Base-by-base conservation (phyloP, 2,888 invertebrate species). In the Dastarcus helophoroides region DNA sequence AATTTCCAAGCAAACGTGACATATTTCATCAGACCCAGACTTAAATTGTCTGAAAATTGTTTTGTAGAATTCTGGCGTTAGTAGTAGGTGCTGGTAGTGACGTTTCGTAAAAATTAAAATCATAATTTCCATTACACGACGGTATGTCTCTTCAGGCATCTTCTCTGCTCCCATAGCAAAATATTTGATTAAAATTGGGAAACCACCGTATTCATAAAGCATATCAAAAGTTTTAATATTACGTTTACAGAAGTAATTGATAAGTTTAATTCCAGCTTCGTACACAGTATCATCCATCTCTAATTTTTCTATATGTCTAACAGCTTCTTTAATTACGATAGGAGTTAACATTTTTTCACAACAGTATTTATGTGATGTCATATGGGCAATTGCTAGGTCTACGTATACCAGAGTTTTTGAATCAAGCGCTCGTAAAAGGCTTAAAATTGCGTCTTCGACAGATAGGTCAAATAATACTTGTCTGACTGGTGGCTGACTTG, bases 401-500 rank as follows among this genome's bases (percentile, higher is more conserved):
- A 50, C 44, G 29, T 37, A 40, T 9, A 50, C 48, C 7, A 54
- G 31, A n/a, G 51, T 39, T 15, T 32, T 12, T 22, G 47, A 50
- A 13, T 53, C 40, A 3, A 33, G 38, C 28, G 43, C 49, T 30
- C 50, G 35, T 12, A 52, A 40, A 11, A 50, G 47, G 21, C 38
- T 46, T 26, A 53, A 35, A 19, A 54, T 47, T 1, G 52, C 40
- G 22, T 51, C 50, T 37, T 54, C 52, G 3, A 53, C 44, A 0
- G 53, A 53, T 4, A 54, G 27, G 37, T 54, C 54, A 24, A 50
- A 53, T 3, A 54, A 38, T 9, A 43, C 42, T 37, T 53, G 53
- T 29, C 42, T 45, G 9, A 53, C 40, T 14, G 40, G 31, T 3
- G 50, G 46, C 23, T 48, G 44, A 23, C 36, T 43, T 2, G 50